Evolutionary conservation across 1,140 invertebrate genomes (phyloP), one percentile per base, ranked within the genome.

Genomic region (Drosophila navojoa): DNA sequence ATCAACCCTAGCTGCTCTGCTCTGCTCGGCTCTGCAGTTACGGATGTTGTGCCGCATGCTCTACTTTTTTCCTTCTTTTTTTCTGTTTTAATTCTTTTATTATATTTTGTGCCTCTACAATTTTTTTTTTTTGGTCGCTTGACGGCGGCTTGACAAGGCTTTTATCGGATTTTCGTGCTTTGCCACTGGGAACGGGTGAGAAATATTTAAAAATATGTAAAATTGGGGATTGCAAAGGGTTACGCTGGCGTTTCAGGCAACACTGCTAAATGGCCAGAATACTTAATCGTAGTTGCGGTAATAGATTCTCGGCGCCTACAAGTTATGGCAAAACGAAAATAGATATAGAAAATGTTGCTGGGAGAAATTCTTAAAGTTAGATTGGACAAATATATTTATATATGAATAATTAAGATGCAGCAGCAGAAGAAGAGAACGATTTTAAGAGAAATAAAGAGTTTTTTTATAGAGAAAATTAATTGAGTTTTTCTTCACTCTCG

Each of bases 81-180:
- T 42, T 53, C 52, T 32, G 1, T 42, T 42, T 42, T 11, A 45
- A 45, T 45, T 45, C 38, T 66, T 72, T 49, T 45, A 47, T 57
- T 42, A 62, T 54, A 19, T 62, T 29, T 54, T 38, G 25, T 42
- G 40, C 19, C 55, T 44, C 9, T 49, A 19, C 13, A 32, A n/a
- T 22, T 32, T 53, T 69, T 62, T 45, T 76, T 67, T 75, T 62
- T 11, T n/a, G n/a, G 32, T 25, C 68, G 52, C 38, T 60, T 61
- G 64, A 69, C 38, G 64, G 44, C 50, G 71, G 71, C 57, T 69
- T 73, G 71, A 76, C 74, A 72, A 73, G 70, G 70, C 81, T 77
- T 75, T 85, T 85, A 84, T 80, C 81, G 72, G 77, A 84, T 84
- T 84, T 81, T 54, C 79, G 77, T 75, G 53, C 44, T 50, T 44